Base-by-base conservation (phyloP, 2,797 vertebrate genomes). In the Sebastes aleutianus region DNA sequence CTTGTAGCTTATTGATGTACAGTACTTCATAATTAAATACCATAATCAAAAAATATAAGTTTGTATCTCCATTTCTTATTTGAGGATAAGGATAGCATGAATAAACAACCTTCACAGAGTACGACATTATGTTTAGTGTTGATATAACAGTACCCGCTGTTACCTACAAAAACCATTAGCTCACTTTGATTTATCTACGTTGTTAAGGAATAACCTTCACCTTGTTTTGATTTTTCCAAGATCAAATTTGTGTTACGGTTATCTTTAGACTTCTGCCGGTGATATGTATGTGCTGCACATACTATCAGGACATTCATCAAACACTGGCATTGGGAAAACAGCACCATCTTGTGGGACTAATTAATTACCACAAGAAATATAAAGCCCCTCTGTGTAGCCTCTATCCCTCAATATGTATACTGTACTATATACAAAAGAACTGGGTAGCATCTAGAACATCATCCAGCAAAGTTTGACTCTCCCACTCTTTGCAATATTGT, bases 301-400 rank as follows among this genome's bases (percentile, higher is more conserved):
- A 43, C 8, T 5, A 20, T 34, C 22, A 32, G 9, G 5, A 0
- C 1, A 27, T 27, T 71, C 4, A 13, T 12, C 16, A 70, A 59
- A 57, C 70, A 74, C 6, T 47, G 2, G 6, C 26, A 50, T 36
- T 4, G 3, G 8, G 8, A 66, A 54, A 86, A 86, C 76, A 88
- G 78, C 43, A 78, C 18, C 80, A 73, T 47, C 82, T 79, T 85
- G 78, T 88, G 82, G 82, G 29, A 74, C 5, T 68, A 22, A 68
- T 29, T 74, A 0, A 70, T 63, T 58, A 81, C 61, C 66, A 59
- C 69, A 83, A 1, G 13, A 57, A 72, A 26, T 50, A 68, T 47
- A 47, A 2, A 47, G 1, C 11, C 2, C 4, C 34, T 70, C 50
- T 22, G 9, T 8, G 57, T 2, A 31, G 31, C 14, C 1, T 58